A percentile compares a stretch with the other conserved stretches of the same genome.
These are phyloP conservation scores for Pampus argenteus DNA, from an alignment of 2,797 vertebrate genomes.

Conservation along the genomic window DNA sequence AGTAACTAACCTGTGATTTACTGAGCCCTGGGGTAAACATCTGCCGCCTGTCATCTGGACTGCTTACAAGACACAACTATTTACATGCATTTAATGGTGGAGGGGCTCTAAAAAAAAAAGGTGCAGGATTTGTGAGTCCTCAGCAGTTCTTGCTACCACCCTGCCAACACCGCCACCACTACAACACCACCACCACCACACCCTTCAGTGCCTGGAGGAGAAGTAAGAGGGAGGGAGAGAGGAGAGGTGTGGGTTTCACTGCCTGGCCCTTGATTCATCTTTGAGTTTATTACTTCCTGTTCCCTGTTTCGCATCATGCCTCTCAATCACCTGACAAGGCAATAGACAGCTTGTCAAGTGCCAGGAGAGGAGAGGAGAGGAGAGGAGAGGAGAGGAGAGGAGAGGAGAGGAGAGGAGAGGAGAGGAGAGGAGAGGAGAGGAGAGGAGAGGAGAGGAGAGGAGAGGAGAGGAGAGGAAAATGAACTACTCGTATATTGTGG, in stretches of 20 bases:
- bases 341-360: conserved; percentile 19
- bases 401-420: neutral
- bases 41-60: conserved; percentile 70
- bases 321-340: conserved; percentile 62
- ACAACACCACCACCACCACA: conserved; percentile 35
- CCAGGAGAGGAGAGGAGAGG: neutral
- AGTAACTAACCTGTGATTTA: conserved; percentile 76
- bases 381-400: neutral
- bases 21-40: conserved; percentile 73
- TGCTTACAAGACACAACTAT: conserved; percentile 63
- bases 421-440: neutral
- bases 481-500: neutral
- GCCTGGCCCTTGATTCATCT: conserved; percentile 49
- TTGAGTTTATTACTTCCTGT: conserved; percentile 51
- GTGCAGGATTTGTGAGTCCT: conserved; percentile 56
- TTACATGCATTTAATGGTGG: conserved; percentile 61
- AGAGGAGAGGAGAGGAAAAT: neutral
- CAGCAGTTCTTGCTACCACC: conserved; percentile 56
- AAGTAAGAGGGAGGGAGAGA: conserved; percentile 14
- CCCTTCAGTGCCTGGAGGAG: conserved; percentile 40
- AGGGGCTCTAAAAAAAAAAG: conserved; percentile 30
- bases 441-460: too few species aligned
- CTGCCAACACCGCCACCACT: conserved; percentile 10
- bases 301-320: conserved; percentile 24
- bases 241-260: conserved; percentile 17